Evolutionary conservation across 2,888 invertebrate species (phyloP).

Genomic region (Anticlea derivata): DNA sequence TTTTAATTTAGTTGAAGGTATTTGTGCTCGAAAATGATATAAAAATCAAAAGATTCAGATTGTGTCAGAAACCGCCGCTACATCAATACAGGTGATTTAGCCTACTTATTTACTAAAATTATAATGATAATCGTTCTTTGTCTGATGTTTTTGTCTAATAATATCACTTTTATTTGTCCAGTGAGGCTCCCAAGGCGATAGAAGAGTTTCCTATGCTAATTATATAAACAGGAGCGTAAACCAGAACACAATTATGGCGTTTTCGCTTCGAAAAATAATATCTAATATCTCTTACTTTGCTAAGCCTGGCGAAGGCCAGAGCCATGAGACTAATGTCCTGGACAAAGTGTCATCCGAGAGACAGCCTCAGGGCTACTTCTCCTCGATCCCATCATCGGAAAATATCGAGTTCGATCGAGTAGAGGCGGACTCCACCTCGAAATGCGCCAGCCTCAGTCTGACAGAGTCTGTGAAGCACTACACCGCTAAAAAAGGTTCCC

Average conservation of each 20-base stretch:
- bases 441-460: conserved; percentile 52
- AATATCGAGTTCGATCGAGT: conserved; percentile 50
- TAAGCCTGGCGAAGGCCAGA: conserved; percentile 53
- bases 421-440: conserved; percentile 69
- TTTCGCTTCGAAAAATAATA: conserved; percentile 72
- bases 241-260: conserved; percentile 61
- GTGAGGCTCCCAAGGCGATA: conserved; percentile 10
- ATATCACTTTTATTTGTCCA: conserved; percentile 10
- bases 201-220: conserved; percentile 12
- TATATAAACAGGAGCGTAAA: neutral
- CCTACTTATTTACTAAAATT: neutral
- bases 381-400: conserved; percentile 25
- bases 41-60: conserved; percentile 29
- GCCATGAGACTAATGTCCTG: conserved; percentile 18
- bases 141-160: conserved; percentile 7
- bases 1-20: conserved; percentile 49
- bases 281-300: conserved; percentile 75
- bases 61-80: conserved; percentile 35
- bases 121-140: conserved; percentile 22
- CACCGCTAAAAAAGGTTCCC: conserved; percentile 58
- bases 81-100: conserved; percentile 41
- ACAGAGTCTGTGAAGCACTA: conserved; percentile 58
- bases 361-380: conserved; percentile 18
- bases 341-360: neutral
- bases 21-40: conserved; percentile 48